Evolutionary conservation across 1,140 invertebrate genomes (phyloP), one percentile per base, ranked within the genome.

Genomic region (Hyposmocoma kahamanoa): DNA sequence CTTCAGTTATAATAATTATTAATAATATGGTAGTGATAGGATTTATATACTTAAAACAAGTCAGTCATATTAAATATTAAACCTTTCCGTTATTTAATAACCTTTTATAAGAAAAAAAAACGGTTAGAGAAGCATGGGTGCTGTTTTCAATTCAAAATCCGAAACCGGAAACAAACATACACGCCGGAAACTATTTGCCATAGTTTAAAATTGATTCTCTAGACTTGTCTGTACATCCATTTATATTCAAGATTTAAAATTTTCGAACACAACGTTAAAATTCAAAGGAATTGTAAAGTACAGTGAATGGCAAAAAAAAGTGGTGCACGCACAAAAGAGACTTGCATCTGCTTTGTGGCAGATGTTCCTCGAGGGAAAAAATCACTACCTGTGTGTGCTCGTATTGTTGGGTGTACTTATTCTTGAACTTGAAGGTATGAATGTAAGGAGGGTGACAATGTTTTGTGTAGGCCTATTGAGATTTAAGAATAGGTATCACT

Each of bases 271-370:
- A 36, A 36, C 15, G 32, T 17, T 8, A 13, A 30, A 30, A 30
- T 30, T 13, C 10, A 30, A 30, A 30, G 28, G 13, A 2, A 8
- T 30, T 13, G 13, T 13, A 8, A 36, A 36, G 18, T 4, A 36
- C 15, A 17, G 50, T 54, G 60, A 53, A 50, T 46, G 59, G 56
- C 58, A 60, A 67, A 72, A 72, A n/a, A 75, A 70, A 63, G 56
- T 44, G 46, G 34, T 36, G 42, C 38, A 50, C 62, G 71, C 65
- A 75, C 72, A 62, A 9, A 61, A 38, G 50, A 47, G 59, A 53
- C 60, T 67, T 57, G 54, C 74, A 78, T 75, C 74, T 78, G 74
- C 74, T 73, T 67, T 76, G 66, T 64, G 61, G 64, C 74, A 78
- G 74, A 73, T 78, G 74, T 60, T 63, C 54, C 59, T n/a, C n/a